Evolutionary conservation across 2,797 vertebrate genomes (phyloP), one percentile per base, ranked within the genome.

Genomic region (Diglossa cyanea): DNA sequence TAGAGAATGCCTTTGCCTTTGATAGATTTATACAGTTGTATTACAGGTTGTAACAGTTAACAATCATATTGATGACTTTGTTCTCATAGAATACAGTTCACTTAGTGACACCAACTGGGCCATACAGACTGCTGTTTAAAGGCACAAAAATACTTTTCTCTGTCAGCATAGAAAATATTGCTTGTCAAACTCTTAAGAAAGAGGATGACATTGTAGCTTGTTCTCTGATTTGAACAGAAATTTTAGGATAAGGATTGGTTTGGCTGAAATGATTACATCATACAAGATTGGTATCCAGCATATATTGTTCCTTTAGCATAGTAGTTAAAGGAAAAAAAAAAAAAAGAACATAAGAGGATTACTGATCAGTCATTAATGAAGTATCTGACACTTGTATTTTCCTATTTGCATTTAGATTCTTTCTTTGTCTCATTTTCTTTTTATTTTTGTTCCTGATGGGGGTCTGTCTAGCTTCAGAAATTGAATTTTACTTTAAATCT

Each of bases 341-440:
- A 28, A 10, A 71, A 82, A 54, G 9, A 42, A 30, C 26, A 10
- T 88, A 94, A 95, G 87, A 95, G 90, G 88, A 94, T 95, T 97
- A 97, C 85, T 88, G 78, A 75, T 82, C 58, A 61, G 62, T 83
- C 89, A 58, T 91, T 95, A 89, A 93, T 91, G 78, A 94, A 87
- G 84, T 92, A 94, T 88, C 75, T 73, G 81, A 70, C 47, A 74
- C 68, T 81, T 79, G 62, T 75, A 62, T 92, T 93, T 94, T 88
- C 72, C 21, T 89, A 92, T 96, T 95, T 95, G 86, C 92, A 93
- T 97, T 92, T 92, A 92, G 83, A 94, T 92, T 91, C 88, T 83
- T 94, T 85, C 75, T 92, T 95, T 92, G 63, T 90, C 63, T 92
- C 55, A 35, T 90, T 93, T 79, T 73, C 75, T 85, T 62, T 53